Evolutionary conservation across 2,797 vertebrate species (phyloP).

Genomic region (Urosaurus nigricauda): DNA sequence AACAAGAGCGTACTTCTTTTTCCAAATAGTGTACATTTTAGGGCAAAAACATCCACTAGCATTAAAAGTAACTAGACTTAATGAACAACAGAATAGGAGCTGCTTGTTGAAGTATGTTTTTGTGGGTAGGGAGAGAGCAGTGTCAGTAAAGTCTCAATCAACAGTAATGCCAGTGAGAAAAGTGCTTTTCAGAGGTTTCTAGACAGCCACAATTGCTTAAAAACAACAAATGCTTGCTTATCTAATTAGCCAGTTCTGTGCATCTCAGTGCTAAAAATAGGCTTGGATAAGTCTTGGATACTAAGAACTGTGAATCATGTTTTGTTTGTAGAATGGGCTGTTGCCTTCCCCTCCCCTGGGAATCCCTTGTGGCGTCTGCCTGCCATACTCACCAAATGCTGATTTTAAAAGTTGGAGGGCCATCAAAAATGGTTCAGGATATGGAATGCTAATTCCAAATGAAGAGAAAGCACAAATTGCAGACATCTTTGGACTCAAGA

Average conservation of each 20-base stretch:
- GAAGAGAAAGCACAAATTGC: not conserved
- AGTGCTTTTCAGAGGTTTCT: not conserved
- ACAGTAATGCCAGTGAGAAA: not conserved
- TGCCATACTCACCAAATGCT: not conserved
- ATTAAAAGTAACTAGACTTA: constrained; percentile 10
- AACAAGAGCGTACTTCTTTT: constrained; percentile 17
- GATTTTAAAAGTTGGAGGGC: not conserved
- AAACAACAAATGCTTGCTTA: not conserved
- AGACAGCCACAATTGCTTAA: not conserved
- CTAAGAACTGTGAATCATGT: not conserved
- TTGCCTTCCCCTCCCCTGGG: not conserved
- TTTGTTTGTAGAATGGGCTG: not conserved
- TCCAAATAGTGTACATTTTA: not conserved
- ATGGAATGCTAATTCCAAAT: not conserved
- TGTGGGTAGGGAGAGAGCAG: too few species aligned
- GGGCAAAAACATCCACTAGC: constrained; percentile 14
- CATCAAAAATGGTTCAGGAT: not conserved
- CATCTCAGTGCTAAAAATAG: not conserved
- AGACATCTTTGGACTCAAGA: not conserved
- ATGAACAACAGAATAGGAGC: constrained; percentile 17
- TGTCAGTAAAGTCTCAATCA: not conserved
- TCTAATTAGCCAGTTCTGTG: not conserved
- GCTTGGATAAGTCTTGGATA: not conserved
- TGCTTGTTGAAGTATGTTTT: not conserved
- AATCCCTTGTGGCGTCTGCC: too few species aligned